phyloP scores from a whole-genome alignment of 1,140 invertebrate genomes.

The Elymnias hypermnestra region DNA sequence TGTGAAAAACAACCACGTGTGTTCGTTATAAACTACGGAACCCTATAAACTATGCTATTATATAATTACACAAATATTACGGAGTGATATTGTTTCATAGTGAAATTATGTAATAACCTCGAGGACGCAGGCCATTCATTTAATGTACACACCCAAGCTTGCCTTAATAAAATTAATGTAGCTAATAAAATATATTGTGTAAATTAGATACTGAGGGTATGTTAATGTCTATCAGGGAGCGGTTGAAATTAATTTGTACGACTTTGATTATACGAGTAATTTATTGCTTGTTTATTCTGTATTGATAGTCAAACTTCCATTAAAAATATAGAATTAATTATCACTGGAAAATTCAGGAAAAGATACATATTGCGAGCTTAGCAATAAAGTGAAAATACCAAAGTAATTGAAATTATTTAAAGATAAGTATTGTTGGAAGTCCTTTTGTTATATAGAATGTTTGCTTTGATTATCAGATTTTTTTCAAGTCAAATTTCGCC shows the following conservation, averaged over 20 bases:
- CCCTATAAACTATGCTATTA: not conserved
- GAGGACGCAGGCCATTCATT: not conserved
- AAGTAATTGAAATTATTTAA: too few relatives aligned
- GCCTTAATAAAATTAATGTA: not conserved
- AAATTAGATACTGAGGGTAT: too few relatives aligned
- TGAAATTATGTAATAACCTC: not conserved
- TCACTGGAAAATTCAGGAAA: not conserved
- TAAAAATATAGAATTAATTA: not conserved
- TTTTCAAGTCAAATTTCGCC: too few relatives aligned
- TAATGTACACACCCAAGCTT: not conserved
- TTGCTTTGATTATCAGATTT: too few relatives aligned
- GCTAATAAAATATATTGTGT: not conserved
- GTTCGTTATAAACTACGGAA: too few relatives aligned
- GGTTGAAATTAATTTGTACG: not conserved
- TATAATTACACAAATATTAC: not conserved
- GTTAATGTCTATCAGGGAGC: not conserved
- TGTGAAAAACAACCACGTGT: too few relatives aligned
- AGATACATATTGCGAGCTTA: not conserved
- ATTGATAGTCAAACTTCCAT: too few relatives aligned
- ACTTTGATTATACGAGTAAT: not conserved
- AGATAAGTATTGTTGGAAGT: too few relatives aligned
- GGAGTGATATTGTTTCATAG: not conserved
- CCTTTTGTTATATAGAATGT: too few relatives aligned
- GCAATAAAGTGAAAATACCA: too few relatives aligned
- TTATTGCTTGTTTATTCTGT: too few relatives aligned